Base-by-base conservation (phyloP, 2,113 vertebrate genomes). In the Malurus melanocephalus region DNA sequence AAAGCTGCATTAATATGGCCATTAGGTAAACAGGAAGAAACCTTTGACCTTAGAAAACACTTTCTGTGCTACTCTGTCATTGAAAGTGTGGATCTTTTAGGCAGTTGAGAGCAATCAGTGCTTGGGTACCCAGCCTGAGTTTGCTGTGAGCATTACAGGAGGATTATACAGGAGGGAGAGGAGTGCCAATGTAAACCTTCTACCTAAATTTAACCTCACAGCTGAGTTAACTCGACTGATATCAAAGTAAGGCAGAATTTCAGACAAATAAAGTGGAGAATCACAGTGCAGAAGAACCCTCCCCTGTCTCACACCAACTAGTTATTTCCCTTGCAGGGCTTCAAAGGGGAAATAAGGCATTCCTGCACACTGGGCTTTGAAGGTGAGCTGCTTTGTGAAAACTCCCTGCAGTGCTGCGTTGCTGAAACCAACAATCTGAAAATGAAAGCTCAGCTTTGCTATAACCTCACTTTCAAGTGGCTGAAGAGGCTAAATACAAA, bases 371-470 rank as follows among this genome's bases (percentile, higher is more conserved):
- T 33, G 51, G 51, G 80, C 69, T 95, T 91, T 89, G 82, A 82
- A 87, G 80, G 82, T 53, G 65, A 94, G 53, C 42, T 89, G 73
- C 76, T 93, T 67, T 89, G 60, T 93, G 85, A 88, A 75, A 85
- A 55, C 82, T 83, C 89, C 82, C 93, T 78, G 82, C 72, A 67
- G 89, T 83, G 87, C 43, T 88, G 35, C 57, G 49, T 6, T 75
- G 61, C 90, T 88, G 88, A 89, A 89, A 66, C 42, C 42, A 85
- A 80, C 67, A 89, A 60, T 62, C 85, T 4, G 6, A 90, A 90
- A 92, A 77, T n/a, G 56, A 60, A 62, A 92, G 24, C 76, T 80
- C 13, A 74, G 42, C 56, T 91, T 91, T 71, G 48, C 77, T 87
- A 19, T 88, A 82, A 53, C 59, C 45, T 33, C 7, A 35, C 52